phyloP scores from a whole-genome alignment of 2,888 invertebrate genomes.

The Parnassius mnemosyne region DNA sequence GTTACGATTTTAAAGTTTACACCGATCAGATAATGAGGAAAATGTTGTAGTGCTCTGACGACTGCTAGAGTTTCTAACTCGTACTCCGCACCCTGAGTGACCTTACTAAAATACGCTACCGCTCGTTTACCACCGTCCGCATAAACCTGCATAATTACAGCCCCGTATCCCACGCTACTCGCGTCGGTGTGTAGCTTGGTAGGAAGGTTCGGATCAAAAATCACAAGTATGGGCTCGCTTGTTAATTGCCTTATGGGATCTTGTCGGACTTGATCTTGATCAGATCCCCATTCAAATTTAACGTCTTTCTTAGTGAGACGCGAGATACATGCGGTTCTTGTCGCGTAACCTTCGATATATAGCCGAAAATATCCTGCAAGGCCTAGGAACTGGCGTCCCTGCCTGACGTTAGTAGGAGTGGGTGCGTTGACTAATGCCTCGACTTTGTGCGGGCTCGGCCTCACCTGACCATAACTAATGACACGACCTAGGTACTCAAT shows the following conservation, averaged over 20 bases:
- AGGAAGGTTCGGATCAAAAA: not conserved
- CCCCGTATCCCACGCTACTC: not conserved
- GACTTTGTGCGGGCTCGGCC: conserved; percentile 33
- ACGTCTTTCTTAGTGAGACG: not conserved
- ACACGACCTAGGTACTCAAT: conserved; percentile 35
- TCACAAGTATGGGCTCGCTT: not conserved
- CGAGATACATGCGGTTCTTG: not conserved
- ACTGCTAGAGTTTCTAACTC: conserved; percentile 22
- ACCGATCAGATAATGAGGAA: conserved; percentile 29
- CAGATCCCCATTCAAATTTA: not conserved
- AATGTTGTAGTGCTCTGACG: conserved; percentile 31
- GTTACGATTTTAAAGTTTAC: conserved; percentile 18
- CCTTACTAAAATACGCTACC: conserved; percentile 7
- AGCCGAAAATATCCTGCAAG: conserved; percentile 17
- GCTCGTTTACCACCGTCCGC: conserved; percentile 15
- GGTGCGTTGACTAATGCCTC: conserved; percentile 31
- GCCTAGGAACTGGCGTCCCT: conserved; percentile 24
- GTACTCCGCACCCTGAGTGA: conserved; percentile 28
- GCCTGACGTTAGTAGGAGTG: conserved; percentile 31
- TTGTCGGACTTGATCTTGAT: conserved; percentile 14
- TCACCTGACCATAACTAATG: conserved; percentile 33
- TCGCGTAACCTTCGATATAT: conserved; percentile 4
- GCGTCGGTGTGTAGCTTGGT: conserved; percentile 4
- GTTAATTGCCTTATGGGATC: conserved; percentile 1
- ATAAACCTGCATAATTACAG: conserved; percentile 14